Evolutionary conservation across 2,888 invertebrate species (phyloP), one percentile per base, ranked within the genome.

Genomic region (Acleris literana): DNA sequence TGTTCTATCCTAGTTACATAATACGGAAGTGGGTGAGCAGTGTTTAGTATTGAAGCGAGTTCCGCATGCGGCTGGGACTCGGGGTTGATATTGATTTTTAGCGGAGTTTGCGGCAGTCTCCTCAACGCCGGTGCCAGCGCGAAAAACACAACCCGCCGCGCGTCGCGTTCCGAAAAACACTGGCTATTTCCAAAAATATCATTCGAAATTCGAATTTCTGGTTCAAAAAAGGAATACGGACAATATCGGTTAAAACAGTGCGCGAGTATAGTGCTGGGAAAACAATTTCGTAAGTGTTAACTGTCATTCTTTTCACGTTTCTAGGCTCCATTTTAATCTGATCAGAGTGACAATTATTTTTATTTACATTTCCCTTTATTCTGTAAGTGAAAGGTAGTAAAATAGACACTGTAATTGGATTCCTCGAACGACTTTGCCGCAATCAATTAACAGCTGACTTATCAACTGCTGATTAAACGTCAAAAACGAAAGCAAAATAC

Each of bases 11-110:
- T 76, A 69, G 81, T 90, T 90, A 88, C 87, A 86, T 89, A 90
- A 91, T 87, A 88, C 84, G 91, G 90, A 92, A 90, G 86, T 86
- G 86, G 87, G 88, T 85, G 90, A 90, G 87, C 83, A 85, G 87
- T 86, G 88, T 85, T 83, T 81, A 76, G 81, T 82, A 81, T 82
- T 77, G 80, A 78, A 74, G 76, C 71, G 75, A 83, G 87, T 90
- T 91, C 92, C 92, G 92, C 92, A 92, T 92, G 89, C 89, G 90
- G 78, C 76, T 74, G 73, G 76, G 78, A 72, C 78, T 81, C 77
- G 79, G 82, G 90, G 90, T 88, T 75, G 87, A 78, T 91, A 92
- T 91, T 88, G 91, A 92, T 92, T 92, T 92, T 91, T 82, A 87
- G 71, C 77, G 67, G 86, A 88, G 88, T 87, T 88, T 92, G 92